Evolutionary conservation across 2,113 vertebrate species (phyloP).

Genomic region (Fukomys damarensis): DNA sequence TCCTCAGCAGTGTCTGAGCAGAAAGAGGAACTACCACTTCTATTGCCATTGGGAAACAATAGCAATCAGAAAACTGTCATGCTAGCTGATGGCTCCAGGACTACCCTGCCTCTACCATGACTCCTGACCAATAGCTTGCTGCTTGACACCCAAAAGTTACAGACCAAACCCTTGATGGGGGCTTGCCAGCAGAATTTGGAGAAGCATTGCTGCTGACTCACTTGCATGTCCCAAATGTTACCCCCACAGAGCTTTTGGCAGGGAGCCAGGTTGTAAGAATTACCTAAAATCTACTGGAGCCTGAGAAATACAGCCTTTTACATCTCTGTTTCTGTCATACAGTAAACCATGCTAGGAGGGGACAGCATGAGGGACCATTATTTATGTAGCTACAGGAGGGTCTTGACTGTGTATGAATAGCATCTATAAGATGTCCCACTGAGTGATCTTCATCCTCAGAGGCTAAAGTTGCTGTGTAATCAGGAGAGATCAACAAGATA

Average conservation of each 20-base stretch:
- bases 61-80: too few species aligned
- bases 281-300: neutral
- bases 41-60: neutral
- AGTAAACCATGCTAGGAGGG: neutral
- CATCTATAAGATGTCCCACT: neutral
- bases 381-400: neutral
- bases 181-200: neutral
- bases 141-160: neutral
- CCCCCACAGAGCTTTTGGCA: neutral
- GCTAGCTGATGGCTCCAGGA: too few species aligned
- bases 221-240: neutral
- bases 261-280: neutral
- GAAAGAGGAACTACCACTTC: neutral
- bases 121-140: neutral
- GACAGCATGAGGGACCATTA: neutral
- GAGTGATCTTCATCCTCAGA: neutral
- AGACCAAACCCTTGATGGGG: neutral
- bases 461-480: neutral
- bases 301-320: neutral
- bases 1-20: too few species aligned
- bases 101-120: neutral
- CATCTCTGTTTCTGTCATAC: neutral
- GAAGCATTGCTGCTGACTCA: neutral
- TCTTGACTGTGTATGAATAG: neutral
- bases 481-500: neutral